These are phyloP conservation scores for Heptranchias perlo DNA, from an alignment of 2,113 vertebrate species.

Conservation along the genomic window DNA sequence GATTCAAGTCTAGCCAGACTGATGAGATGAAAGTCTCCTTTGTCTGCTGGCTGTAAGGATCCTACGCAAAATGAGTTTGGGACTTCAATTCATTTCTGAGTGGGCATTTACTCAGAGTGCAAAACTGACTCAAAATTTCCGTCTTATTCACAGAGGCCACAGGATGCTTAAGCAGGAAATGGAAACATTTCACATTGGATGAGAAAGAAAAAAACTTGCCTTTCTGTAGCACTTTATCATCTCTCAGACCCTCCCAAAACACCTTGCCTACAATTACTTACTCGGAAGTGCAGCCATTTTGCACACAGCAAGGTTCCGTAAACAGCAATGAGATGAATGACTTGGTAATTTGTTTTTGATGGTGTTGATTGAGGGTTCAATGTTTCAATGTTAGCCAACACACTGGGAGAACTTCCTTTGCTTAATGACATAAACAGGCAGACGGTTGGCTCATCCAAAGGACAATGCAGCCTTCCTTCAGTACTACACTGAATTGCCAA, in stretches of 20 bases:
- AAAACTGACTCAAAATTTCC: neutral
- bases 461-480: neutral
- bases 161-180: neutral
- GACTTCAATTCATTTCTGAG: neutral
- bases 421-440: neutral
- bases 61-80: neutral
- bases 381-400: neutral
- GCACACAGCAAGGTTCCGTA: neutral
- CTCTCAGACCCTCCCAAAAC: neutral
- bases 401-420: neutral
- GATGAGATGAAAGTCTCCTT: neutral
- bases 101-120: neutral
- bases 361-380: neutral
- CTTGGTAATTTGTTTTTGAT: neutral
- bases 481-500: neutral
- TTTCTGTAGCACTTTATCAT: neutral
- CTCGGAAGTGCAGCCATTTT: neutral
- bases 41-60: neutral
- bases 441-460: neutral
- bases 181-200: neutral
- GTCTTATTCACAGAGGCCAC: neutral
- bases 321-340: neutral
- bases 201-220: neutral
- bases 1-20: neutral
- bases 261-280: neutral